Evolutionary conservation across 2,113 vertebrate species (phyloP).

Genomic region (Anser brachyrhynchus): DNA sequence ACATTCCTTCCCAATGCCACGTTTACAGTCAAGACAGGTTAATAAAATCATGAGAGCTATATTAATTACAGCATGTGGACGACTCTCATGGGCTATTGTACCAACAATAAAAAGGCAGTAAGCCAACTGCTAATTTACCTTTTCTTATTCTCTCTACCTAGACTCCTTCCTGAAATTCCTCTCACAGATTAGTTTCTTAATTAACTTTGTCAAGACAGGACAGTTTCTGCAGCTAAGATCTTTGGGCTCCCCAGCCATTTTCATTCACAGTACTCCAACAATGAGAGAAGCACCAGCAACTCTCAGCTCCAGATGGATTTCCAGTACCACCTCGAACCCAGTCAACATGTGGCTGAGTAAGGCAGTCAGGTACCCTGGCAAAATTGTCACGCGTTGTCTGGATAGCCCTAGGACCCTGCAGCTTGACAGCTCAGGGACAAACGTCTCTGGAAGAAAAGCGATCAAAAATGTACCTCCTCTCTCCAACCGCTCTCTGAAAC

Average conservation of each 20-base stretch:
- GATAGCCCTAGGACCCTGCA: background rate
- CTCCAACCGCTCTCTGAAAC: fast-evolving
- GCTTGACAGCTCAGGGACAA: background rate
- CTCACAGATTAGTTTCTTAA: background rate
- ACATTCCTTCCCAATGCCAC: background rate
- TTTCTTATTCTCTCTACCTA: background rate
- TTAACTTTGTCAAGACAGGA: background rate
- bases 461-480: fast-evolving
- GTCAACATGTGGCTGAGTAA: background rate
- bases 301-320: background rate
- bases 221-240: background rate
- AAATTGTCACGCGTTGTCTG: no score
- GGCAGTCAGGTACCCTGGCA: background rate
- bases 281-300: background rate
- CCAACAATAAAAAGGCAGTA: background rate
- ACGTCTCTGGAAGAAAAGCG: fast-evolving
- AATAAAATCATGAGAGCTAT: background rate
- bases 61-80: background rate
- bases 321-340: no score
- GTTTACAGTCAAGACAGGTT: background rate
- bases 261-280: background rate
- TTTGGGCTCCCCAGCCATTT: fast-evolving
- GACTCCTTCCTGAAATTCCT: background rate
- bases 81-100: background rate
- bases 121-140: background rate